Percentiles rank a stretch among this genome's conserved stretches.
phyloP scores from a whole-genome alignment of 2,888 invertebrate species.

The Nasonia oneida region DNA sequence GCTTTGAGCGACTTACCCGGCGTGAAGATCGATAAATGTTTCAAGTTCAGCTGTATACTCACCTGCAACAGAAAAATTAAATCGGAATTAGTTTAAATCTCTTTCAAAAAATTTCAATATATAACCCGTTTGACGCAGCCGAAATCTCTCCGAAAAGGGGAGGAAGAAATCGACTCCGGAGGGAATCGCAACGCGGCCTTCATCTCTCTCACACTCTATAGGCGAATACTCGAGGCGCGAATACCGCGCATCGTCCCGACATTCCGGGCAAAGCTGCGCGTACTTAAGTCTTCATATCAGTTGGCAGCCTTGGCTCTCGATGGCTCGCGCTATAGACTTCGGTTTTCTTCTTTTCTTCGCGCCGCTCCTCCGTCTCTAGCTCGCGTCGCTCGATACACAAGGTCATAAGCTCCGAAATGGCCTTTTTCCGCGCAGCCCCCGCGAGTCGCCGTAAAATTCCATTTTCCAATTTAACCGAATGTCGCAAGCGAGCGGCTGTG shows the following conservation, averaged over 20 bases:
- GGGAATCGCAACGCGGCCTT: slow-evolving; percentile 51
- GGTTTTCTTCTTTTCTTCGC: slow-evolving; percentile 23
- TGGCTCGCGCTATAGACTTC: background rate
- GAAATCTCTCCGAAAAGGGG: background rate
- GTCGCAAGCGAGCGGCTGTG: slow-evolving; percentile 27
- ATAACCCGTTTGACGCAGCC: slow-evolving; percentile 23
- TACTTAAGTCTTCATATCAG: slow-evolving; percentile 64
- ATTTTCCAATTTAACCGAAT: slow-evolving; percentile 62
- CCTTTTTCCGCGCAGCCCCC: slow-evolving; percentile 4
- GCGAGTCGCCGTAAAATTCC: slow-evolving; percentile 54
- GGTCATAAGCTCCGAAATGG: slow-evolving; percentile 57
- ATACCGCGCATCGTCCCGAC: slow-evolving; percentile 55
- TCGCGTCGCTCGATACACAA: slow-evolving; percentile 49
- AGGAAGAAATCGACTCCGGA: slow-evolving; percentile 15
- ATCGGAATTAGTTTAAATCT: background rate
- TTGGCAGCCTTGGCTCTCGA: slow-evolving; percentile 47
- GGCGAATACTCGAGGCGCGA: slow-evolving; percentile 49
- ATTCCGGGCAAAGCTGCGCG: slow-evolving; percentile 59
- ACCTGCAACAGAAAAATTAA: slow-evolving; percentile 47
- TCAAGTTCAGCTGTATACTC: background rate
- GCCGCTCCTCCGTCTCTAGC: slow-evolving; percentile 11
- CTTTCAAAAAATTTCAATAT: background rate
- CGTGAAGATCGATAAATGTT: background rate
- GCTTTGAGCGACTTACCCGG: slow-evolving; percentile 31
- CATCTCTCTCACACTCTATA: slow-evolving; percentile 46